Conservation (phyloP, 1,140 invertebrate species). For the Ceratina calcarata region DNA sequence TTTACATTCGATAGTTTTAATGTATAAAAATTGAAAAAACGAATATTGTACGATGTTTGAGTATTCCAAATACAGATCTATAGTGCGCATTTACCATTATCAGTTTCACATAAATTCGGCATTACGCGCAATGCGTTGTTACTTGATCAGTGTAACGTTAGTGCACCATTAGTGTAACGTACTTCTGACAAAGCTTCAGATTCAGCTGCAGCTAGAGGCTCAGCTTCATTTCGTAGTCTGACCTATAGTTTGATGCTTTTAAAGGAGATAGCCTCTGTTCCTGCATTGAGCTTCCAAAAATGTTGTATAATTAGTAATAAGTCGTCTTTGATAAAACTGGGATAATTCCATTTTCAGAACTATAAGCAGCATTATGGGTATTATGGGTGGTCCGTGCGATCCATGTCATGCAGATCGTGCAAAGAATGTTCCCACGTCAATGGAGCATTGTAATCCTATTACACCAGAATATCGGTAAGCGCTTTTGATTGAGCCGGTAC, state of each 20-base stretch:
- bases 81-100: not conserved
- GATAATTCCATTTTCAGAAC: too few relatives aligned
- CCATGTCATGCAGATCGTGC: not conserved
- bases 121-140: conserved; percentile 1
- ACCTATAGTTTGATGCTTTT: not conserved
- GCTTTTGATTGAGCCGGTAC: not conserved
- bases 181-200: not conserved
- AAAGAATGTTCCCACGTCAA: conserved; percentile 12
- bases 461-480: conserved; percentile 8
- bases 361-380: too few relatives aligned
- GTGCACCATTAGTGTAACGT: conserved; percentile 16
- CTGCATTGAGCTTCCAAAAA: too few relatives aligned
- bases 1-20: not conserved
- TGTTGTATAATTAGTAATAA: too few relatives aligned
- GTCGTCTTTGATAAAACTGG: too few relatives aligned
- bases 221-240: not conserved
- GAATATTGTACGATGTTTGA: not conserved
- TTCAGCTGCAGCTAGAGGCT: not conserved
- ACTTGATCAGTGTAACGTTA: conserved; percentile 17
- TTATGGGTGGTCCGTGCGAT: not conserved
- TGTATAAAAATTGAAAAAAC: not conserved
- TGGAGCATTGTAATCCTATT: conserved; percentile 17
- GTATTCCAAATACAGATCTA: conserved; percentile 3
- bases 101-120: conserved; percentile 30
- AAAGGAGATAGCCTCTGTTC: not conserved